Evolutionary conservation across 2,113 vertebrate species (phyloP).

Genomic region (Ranitomeya imitator): DNA sequence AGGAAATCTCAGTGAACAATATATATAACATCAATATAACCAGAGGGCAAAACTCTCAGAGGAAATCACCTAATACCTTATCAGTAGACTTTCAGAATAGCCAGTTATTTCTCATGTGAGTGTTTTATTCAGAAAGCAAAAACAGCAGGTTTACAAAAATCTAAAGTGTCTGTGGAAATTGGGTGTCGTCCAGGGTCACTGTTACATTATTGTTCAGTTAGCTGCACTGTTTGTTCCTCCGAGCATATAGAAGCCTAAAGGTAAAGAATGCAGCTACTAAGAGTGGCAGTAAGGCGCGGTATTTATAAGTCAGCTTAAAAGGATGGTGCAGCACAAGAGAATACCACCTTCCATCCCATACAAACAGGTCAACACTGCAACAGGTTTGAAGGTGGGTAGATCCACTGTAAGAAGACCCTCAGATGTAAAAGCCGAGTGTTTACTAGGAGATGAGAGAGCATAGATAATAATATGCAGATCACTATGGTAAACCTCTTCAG

Average conservation of each 20-base stretch:
- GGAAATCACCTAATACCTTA: conserved; percentile 8
- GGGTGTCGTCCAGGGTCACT: not conserved
- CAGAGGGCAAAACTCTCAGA: conserved; percentile 15
- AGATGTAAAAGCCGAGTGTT: too few species aligned
- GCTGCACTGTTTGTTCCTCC: not conserved
- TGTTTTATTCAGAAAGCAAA: not conserved
- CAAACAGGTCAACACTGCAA: not conserved
- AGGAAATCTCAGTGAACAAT: not conserved
- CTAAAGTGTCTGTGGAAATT: not conserved
- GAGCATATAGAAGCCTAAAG: not conserved
- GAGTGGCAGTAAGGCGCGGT: not conserved
- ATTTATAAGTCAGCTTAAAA: not conserved
- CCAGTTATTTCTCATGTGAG: not conserved
- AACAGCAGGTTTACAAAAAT: not conserved
- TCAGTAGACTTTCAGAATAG: conserved; percentile 33
- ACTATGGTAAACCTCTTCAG: too few species aligned
- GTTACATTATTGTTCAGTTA: not conserved
- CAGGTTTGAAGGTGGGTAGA: too few species aligned
- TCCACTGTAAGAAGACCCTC: too few species aligned
- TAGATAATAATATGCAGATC: too few species aligned
- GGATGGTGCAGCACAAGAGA: not conserved
- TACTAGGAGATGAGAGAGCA: too few species aligned
- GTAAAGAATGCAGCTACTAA: not conserved
- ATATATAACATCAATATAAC: conserved; percentile 41
- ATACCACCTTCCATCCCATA: not conserved